Conservation (phyloP, 2,797 vertebrate species). For the Melanotaenia pygmaea region DNA sequence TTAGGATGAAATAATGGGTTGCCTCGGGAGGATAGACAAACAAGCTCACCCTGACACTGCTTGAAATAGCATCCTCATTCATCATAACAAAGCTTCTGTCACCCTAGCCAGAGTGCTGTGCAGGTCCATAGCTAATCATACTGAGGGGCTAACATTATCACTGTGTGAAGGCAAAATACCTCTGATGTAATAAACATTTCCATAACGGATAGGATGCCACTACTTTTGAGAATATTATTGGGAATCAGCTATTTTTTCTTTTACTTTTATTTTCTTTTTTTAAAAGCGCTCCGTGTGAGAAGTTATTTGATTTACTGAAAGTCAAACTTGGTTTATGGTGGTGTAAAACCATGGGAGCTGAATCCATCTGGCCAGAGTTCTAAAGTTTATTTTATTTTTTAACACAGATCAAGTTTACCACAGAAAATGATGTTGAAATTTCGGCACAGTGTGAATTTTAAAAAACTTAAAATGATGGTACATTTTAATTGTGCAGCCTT, state of each 20-base stretch:
- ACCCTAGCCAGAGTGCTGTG: conserved; percentile 29
- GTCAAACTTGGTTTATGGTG: conserved; percentile 16
- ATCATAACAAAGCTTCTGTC: conserved; percentile 50
- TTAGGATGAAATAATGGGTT: conserved; percentile 60
- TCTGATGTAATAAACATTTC: conserved; percentile 45
- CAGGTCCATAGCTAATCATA: conserved; percentile 45
- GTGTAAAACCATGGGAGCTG: not conserved
- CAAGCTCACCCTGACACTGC: conserved; percentile 50
- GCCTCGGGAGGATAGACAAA: conserved; percentile 50
- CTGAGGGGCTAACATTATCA: conserved; percentile 46
- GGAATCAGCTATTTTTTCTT: not conserved
- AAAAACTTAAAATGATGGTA: not conserved
- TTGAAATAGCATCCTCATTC: conserved; percentile 57
- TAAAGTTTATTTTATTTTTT: not conserved
- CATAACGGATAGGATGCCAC: conserved; percentile 23
- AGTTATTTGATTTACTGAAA: not conserved
- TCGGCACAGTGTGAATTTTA: not conserved
- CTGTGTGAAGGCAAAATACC: conserved; percentile 34
- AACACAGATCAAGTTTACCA: not conserved
- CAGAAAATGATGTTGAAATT: conserved; percentile 5
- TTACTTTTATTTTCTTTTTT: no score
- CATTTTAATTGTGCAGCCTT: not conserved
- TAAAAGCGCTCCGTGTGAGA: conserved; percentile 1
- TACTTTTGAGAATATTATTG: conserved; percentile 29
- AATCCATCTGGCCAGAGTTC: not conserved